Base-by-base conservation (phyloP, 2,888 invertebrate species). In the Volucella inanis region DNA sequence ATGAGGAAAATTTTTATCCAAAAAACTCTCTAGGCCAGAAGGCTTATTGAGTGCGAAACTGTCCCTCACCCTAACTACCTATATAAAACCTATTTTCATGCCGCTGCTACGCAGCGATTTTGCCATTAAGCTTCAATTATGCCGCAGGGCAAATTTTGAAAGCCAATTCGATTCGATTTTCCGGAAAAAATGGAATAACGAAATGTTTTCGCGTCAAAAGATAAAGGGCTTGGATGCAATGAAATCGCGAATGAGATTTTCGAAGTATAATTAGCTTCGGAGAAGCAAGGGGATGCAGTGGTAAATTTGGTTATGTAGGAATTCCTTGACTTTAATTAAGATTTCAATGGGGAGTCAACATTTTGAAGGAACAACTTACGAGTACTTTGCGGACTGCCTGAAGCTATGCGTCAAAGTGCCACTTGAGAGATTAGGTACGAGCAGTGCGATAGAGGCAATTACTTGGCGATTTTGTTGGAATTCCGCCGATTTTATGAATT, bases 121-220 rank as follows among this genome's bases (percentile, higher is more conserved):
- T 41, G 15, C 57, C 74, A 83, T 78, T 83, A 83, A 83, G 74
- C 68, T 78, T 78, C 78, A 83, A 83, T 83, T 83, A 83, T 14
- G 83, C 83, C 78, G 50, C 78, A 14, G 39, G 82, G 39, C 71
- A 71, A 83, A 68, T 83, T 76, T 49, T 54, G 43, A 54, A 52
- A n/a, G 54, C 45, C 77, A 82, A 78, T 78, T 64, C 78, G 68
- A 74, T 78, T 77, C 55, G 67, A 57, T 70, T 70, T 70, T 55
- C 64, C 57, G 38, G 43, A 50, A n/a, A 18, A 61, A 72, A 47
- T 49, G 49, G 8, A 78, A 71, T n/a, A 50, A 55, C 15, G 54
- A 79, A 79, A 57, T 59, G 43, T 41, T 65, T 71, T 68, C 49
- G 8, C 43, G 11, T n/a, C 62, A 14, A n/a, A 15, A 57, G 78